Base-by-base conservation (phyloP, 35 echinoderm and acorn worm species). In the Strongylocentrotus purpuratus region DNA sequence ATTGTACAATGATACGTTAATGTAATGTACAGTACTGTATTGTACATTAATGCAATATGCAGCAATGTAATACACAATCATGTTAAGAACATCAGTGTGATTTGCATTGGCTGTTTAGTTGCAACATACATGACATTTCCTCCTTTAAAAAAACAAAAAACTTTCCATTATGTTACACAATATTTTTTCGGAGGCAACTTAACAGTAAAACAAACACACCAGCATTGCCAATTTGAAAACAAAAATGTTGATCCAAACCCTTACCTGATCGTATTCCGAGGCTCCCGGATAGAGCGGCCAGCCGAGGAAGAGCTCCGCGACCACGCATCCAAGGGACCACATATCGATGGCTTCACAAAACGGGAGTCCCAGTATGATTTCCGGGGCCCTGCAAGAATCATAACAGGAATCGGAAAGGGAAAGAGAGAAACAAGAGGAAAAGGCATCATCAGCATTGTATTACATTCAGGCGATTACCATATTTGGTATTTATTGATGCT, bases 341-440 rank as follows among this genome's bases (percentile, higher is more conserved):
- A 99, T 99, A 87, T 99, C 98, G 94, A 99, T 99, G 45, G 98
- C 97, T 94, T 99, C 98, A 96, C 97, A 99, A 93, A 99, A 99
- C 7, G 98, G 98, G 46, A 99, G 88, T 15, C 98, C 98, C 31
- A 99, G 96, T 31, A 98, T 99, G 35, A 98, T 98, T 94, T 98
- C 97, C 90, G 98, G 98, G 9, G 97, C 98, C 88, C 97, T 98
- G 96, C 20, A 22, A 28, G 70, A 95, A 33, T 7, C 31, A 46
- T 48, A 93, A 93, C 33, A 93, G 91, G 46, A 93, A 93, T 25
- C 17, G 48, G 45, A 93, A 89, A 89, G 32, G 94, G 92, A 95
- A 89, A 88, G 92, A 93, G 95, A 96, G 61, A 48, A 12, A 95
- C 7, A 94, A 90, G 31, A 95, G 6, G 52, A 95, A 91, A n/a